Base-by-base conservation (phyloP, 2,888 invertebrate genomes). In the Cenopis cana region DNA sequence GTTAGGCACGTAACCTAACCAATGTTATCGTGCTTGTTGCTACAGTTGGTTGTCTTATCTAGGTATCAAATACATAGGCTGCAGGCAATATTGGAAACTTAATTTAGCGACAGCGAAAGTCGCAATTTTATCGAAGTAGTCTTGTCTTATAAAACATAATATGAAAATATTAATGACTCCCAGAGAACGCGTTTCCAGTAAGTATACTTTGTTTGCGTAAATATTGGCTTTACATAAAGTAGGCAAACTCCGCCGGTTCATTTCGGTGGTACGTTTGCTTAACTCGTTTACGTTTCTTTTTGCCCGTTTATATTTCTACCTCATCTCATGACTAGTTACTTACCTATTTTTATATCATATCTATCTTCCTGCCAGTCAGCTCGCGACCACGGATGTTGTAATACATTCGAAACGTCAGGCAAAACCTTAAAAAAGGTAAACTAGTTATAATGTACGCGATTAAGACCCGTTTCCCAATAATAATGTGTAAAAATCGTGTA, bases 211-310 rank as follows among this genome's bases (percentile, higher is more conserved):
- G 49, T 67, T 57, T 67, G 57, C 20, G 50, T 67, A 57, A 57
- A 67, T 67, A 67, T 67, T 67, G 57, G 50, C 50, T 56, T 38
- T 20, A 57, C 57, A 18, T 67, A 12, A 46, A 46, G 67, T 57
- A 57, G 46, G 49, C 36, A 57, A 50, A 57, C 57, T 57, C 20
- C 33, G 18, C 50, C 50, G 38, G 67, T 52, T 59, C 50, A 33
- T 59, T 59, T 59, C 36, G 38, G 38, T 50, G 49, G 38, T 50
- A 17, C 38, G 59, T 68, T 50, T 59, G 38, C 59, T 59, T 59
- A 38, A 24, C 36, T 56, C 33, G 36, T 24, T 67, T 57, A 52
- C 24, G 50, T 67, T 36, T 67, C 18, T 64, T 64, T 41, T 41
- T n/a, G 41, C 14, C 41, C 41, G 5, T 41, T 14, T n/a, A 11